Evolutionary conservation across 2,113 vertebrate genomes (phyloP).

Genomic region (Rhinolophus sinicus): DNA sequence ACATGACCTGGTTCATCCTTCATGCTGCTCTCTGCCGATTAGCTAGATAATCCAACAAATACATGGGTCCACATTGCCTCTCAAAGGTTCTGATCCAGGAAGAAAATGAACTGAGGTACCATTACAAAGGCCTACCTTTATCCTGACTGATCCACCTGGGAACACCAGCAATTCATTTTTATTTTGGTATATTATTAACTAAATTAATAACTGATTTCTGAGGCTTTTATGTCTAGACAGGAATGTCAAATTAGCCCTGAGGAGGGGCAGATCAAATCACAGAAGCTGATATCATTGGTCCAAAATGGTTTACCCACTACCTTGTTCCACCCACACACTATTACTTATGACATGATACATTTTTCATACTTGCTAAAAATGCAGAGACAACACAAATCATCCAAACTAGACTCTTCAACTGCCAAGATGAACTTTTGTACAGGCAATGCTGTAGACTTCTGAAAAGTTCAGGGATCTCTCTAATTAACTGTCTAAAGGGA

Average conservation of each 20-base stretch:
- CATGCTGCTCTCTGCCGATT: neutral
- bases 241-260: neutral
- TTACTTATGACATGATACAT: slow-evolving; percentile 8
- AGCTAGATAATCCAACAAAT: neutral
- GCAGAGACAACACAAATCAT: neutral
- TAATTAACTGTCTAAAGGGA: slow-evolving; percentile 39
- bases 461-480: slow-evolving; percentile 56
- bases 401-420: slow-evolving; percentile 3
- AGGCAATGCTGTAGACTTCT: neutral
- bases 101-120: neutral
- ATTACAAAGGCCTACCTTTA: neutral
- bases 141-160: neutral
- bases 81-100: neutral
- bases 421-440: slow-evolving; percentile 49
- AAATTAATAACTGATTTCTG: slow-evolving; percentile 14
- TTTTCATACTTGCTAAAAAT: slow-evolving; percentile 54
- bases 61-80: neutral
- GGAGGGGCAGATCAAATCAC: neutral
- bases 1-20: neutral
- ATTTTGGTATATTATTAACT: slow-evolving; percentile 23
- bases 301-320: neutral
- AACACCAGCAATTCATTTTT: neutral
- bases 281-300: neutral
- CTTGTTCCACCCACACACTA: neutral
- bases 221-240: neutral